phyloP scores from a whole-genome alignment of 1,140 invertebrate genomes.

The Hylaeus anthracinus region DNA sequence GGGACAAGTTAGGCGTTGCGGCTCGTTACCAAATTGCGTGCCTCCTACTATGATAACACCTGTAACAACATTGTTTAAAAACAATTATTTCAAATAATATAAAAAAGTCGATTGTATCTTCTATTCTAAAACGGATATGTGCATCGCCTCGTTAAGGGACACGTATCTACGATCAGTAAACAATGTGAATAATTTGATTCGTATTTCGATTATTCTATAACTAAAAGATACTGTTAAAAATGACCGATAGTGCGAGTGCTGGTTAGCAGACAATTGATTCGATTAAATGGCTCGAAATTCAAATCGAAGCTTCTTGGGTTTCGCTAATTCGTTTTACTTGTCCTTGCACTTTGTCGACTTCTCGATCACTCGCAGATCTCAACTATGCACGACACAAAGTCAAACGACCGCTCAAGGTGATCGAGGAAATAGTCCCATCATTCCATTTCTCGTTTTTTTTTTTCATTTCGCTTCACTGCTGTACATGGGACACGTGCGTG shows the following conservation, averaged over 20 bases:
- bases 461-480: too few species aligned
- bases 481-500: too few species aligned
- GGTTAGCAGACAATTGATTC: not conserved
- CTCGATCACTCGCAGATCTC: not conserved
- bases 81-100: not conserved
- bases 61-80: constrained; percentile 23
- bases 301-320: not conserved
- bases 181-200: too few species aligned
- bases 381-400: not conserved
- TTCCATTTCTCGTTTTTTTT: too few species aligned
- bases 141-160: too few species aligned
- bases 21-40: constrained; percentile 75
- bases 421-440: too few species aligned
- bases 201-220: not conserved
- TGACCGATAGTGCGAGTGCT: not conserved
- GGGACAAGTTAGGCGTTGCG: constrained; percentile 80
- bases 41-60: constrained; percentile 54
- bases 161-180: too few species aligned
- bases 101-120: not conserved
- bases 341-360: not conserved
- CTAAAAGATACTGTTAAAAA: not conserved
- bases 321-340: constrained; percentile 15
- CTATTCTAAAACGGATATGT: not conserved
- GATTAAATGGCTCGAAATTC: not conserved
- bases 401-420: not conserved